Base-by-base conservation (phyloP, 2,888 invertebrate genomes). In the Diabrotica balteata region DNA sequence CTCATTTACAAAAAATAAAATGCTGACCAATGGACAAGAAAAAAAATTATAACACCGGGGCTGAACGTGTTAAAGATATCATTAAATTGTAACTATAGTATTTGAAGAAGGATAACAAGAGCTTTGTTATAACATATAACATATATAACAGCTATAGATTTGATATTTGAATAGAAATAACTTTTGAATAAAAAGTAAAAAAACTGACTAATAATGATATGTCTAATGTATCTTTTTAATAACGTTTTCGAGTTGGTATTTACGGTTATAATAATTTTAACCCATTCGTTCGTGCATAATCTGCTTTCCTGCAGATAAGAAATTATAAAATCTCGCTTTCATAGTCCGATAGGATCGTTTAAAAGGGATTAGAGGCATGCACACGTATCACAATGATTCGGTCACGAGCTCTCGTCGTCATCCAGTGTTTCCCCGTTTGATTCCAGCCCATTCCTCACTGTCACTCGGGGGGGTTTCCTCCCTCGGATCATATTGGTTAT, bases 401-500 rank as follows among this genome's bases (percentile, higher is more conserved):
- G 77, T 78, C 78, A 77, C 77, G 76, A 76, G 71, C 32, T 32
- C 32, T 73, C 71, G 17, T 72, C 75, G 68, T 70, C 73, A 71
- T 75, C 72, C 72, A 63, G 64, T 10, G 63, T 63, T 61, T 72
- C 69, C 68, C 67, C 68, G 67, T 67, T 60, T 49, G 57, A 66
- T 61, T 64, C 64, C 59, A 68, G 65, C 68, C 74, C 77, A 76
- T 78, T 77, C 73, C 73, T 78, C 77, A 77, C 71, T 76, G 77
- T 78, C 77, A 78, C 42, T 60, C 17, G n/a, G 32, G 70, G 72
- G 74, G 73, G 75, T 71, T 78, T 73, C 63, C 73, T 75, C 75
- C 77, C 74, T 74, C 73, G 79, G 77, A 80, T 80, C 80, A 80
- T 81, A 81, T 81, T 80, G 81, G 80, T 80, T 80, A 78, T 80